phyloP scores from a whole-genome alignment of 2,888 invertebrate species.

The Oxyscelio sp. region DNA sequence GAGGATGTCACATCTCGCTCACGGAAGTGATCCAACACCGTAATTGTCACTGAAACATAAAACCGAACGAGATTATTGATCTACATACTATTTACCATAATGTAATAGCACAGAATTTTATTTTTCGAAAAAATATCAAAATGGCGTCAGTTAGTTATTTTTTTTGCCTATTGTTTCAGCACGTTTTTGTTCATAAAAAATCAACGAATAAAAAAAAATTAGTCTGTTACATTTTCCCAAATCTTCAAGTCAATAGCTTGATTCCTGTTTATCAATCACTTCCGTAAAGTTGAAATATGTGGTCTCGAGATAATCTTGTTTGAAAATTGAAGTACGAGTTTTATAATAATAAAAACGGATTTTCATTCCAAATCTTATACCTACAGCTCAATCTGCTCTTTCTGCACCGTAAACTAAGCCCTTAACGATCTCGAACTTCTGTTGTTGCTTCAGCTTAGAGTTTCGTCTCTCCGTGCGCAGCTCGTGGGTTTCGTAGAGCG shows the following conservation, averaged over 20 bases:
- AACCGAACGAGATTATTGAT: neutral
- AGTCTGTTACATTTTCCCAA: neutral
- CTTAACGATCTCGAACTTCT: neutral
- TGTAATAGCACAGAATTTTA: constrained; percentile 16
- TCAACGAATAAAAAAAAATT: neutral
- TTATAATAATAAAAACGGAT: neutral
- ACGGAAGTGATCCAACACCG: constrained; percentile 10
- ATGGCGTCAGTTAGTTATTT: constrained; percentile 7
- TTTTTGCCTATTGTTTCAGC: constrained; percentile 11
- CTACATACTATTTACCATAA: constrained; percentile 12
- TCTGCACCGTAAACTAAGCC: neutral
- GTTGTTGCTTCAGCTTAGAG: constrained; percentile 5
- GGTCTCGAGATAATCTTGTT: neutral
- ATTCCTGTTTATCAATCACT: neutral
- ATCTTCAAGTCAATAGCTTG: neutral
- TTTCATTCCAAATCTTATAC: neutral
- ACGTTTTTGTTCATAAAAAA: constrained; percentile 1
- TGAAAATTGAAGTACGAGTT: neutral
- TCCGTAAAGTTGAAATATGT: neutral
- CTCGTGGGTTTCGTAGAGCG: constrained; percentile 1
- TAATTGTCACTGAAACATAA: neutral
- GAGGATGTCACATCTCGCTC: constrained; percentile 1
- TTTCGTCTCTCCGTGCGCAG: neutral
- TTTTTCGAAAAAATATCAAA: constrained; percentile 16
- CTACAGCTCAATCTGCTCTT: neutral